Conservation (phyloP, 2,888 invertebrate species). For the Lithophane semibrunnea region DNA sequence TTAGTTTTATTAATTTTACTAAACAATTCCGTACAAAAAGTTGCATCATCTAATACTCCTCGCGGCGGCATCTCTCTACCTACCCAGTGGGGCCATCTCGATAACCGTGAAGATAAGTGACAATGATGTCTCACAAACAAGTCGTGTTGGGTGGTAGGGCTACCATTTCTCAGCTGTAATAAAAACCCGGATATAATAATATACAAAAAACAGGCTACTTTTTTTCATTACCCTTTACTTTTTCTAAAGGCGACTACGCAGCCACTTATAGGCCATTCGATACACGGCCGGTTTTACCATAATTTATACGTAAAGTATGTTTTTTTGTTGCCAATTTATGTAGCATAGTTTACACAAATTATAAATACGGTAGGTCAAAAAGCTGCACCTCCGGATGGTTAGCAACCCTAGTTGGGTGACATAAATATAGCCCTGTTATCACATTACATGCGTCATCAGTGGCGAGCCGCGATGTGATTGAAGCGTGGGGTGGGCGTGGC, state of each 20-base stretch:
- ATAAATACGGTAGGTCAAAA: not conserved
- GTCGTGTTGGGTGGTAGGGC: conserved; percentile 30
- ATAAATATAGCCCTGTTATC: conserved; percentile 56
- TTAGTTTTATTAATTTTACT: not conserved
- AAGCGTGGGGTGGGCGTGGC: conserved; percentile 70
- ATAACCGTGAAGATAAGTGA: conserved; percentile 54
- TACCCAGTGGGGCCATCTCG: conserved; percentile 40
- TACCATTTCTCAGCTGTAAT: not conserved
- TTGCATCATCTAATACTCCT: conserved; percentile 37
- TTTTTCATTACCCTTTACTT: not conserved
- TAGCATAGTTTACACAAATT: not conserved
- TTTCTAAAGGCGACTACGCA: not conserved
- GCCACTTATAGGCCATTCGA: too few relatives aligned
- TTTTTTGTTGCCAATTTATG: too few relatives aligned
- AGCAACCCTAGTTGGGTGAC: conserved; percentile 42
- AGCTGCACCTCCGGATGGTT: not conserved
- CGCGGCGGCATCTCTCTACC: conserved; percentile 9
- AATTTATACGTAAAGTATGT: too few relatives aligned
- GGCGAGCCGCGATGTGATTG: conserved; percentile 56
- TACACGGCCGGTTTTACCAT: too few relatives aligned
- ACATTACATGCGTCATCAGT: conserved; percentile 60
- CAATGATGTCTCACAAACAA: conserved; percentile 48
- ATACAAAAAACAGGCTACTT: not conserved
- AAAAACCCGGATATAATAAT: not conserved
- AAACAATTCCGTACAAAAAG: not conserved